These are phyloP conservation scores for Dasyprocta punctata DNA, from an alignment of 2,113 vertebrate genomes.

Conservation along the genomic window DNA sequence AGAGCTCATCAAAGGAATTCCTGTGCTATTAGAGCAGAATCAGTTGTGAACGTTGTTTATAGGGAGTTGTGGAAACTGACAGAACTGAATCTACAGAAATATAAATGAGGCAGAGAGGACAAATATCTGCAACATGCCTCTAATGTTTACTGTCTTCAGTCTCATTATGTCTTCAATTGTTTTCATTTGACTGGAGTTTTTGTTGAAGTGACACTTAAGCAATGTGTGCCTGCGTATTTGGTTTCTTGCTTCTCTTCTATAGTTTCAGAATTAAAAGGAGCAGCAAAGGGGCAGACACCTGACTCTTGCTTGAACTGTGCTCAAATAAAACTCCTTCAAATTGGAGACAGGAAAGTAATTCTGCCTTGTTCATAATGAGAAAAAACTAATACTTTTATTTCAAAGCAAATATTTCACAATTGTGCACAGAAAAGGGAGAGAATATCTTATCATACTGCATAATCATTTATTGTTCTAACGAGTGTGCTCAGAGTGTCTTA, in stretches of 20 bases:
- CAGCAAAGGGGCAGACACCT: background rate
- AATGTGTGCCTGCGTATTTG: background rate
- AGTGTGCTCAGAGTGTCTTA: background rate
- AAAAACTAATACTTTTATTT: background rate
- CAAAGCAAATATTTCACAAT: background rate
- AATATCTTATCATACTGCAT: background rate
- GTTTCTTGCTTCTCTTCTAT: conserved; percentile 36
- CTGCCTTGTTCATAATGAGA: background rate
- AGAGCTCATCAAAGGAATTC: conserved; percentile 82
- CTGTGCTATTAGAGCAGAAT: conserved; percentile 31
- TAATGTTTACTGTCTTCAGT: background rate
- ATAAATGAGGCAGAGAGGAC: background rate
- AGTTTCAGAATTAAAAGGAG: conserved; percentile 9
- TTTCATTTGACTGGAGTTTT: background rate
- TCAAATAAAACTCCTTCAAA: background rate
- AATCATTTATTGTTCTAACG: background rate
- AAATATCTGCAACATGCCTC: background rate
- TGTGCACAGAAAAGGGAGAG: background rate
- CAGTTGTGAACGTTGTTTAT: conserved; percentile 52
- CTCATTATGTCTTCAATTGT: background rate
- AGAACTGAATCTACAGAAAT: conserved; percentile 68
- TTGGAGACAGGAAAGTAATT: background rate
- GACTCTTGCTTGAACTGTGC: background rate
- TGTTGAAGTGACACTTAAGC: background rate
- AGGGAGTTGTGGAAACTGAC: background rate